phyloP scores from a whole-genome alignment of 2,113 vertebrate genomes.

The Coturnix japonica region DNA sequence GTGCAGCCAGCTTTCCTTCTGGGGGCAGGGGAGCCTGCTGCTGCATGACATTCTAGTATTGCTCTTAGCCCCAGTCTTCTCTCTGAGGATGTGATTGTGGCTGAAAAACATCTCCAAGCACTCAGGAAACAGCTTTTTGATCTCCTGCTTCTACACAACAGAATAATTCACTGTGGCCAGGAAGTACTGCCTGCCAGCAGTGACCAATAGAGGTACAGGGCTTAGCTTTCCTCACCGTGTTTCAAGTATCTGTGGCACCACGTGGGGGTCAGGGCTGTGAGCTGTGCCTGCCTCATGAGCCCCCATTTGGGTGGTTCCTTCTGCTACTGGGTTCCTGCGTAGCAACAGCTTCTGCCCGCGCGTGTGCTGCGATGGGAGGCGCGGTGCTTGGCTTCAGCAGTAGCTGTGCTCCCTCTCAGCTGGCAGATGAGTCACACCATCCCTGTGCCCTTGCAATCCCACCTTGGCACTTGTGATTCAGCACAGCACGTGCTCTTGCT shows the following conservation, averaged over 20 bases:
- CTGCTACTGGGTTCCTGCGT: no score
- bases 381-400: constrained; percentile 26
- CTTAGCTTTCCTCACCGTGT: background rate
- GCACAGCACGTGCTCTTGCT: fast-evolving
- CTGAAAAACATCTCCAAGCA: background rate
- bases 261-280: fast-evolving
- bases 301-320: background rate
- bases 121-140: background rate
- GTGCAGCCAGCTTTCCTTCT: background rate
- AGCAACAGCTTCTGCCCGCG: constrained; percentile 49
- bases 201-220: background rate
- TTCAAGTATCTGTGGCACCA: background rate
- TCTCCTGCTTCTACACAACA: background rate
- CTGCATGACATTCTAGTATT: background rate
- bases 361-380: background rate
- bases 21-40: background rate
- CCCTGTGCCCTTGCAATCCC: background rate
- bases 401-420: background rate
- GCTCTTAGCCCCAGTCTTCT: background rate
- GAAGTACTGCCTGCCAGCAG: background rate
- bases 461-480: constrained; percentile 16
- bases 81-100: background rate
- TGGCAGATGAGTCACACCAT: constrained; percentile 45
- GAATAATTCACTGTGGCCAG: background rate
- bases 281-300: background rate